A percentile compares a stretch with the other conserved stretches of the same genome.
Conservation (phyloP, 35 echinoderm and acorn worm genomes). For the Antedon bifida region DNA sequence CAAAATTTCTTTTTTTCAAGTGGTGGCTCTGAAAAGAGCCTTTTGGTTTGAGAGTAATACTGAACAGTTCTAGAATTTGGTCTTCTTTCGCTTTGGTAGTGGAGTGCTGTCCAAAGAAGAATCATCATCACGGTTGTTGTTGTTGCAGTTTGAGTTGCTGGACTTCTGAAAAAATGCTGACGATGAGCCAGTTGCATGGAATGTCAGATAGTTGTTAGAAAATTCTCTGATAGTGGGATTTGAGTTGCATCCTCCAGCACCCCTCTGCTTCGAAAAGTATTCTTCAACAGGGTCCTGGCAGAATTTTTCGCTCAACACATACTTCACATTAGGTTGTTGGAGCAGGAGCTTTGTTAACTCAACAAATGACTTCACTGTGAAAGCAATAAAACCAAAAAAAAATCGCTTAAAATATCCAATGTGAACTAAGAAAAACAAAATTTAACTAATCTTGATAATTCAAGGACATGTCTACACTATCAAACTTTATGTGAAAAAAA, state of each 20-base stretch:
- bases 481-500: too few relatives aligned
- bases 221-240: background rate
- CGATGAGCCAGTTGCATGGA: background rate
- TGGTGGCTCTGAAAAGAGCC: too few relatives aligned
- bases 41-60: too few relatives aligned
- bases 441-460: too few relatives aligned
- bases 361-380: background rate
- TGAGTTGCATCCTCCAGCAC: background rate
- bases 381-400: too few relatives aligned
- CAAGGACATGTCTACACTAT: too few relatives aligned
- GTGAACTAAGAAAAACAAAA: too few relatives aligned
- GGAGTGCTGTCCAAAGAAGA: background rate
- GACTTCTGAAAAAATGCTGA: background rate
- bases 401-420: too few relatives aligned
- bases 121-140: background rate
- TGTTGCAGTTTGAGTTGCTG: background rate
- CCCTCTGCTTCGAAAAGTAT: conserved; percentile 5
- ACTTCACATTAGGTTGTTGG: background rate
- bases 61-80: too few relatives aligned
- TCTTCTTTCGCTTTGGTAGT: background rate
- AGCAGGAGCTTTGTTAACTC: background rate
- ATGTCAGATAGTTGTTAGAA: background rate
- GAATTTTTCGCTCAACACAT: conserved; percentile 1
- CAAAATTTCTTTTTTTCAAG: too few relatives aligned
- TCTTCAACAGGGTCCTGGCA: background rate